Base-by-base conservation (phyloP, 1,140 invertebrate genomes). In the Linepithema humile region DNA sequence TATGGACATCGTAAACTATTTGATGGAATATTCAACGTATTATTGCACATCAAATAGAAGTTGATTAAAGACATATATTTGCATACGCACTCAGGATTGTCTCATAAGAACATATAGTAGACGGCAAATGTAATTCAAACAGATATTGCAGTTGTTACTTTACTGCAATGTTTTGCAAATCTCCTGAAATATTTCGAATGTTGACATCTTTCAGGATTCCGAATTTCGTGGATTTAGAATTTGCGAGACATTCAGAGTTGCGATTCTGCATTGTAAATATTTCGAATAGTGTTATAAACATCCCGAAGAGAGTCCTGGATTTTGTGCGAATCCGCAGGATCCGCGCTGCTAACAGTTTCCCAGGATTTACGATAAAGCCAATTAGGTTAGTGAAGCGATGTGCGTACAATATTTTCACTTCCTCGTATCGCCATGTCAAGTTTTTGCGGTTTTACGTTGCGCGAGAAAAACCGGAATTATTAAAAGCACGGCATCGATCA, bases 401-500 rank as follows among this genome's bases (percentile, higher is more conserved):
- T 17, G 15, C 12, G 15, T 50, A 23, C 10, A 40, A 55, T 23
- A 69, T 23, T 78, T 45, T 53, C 32, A 35, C 26, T 57, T 29
- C 23, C 43, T 20, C 23, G 7, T 2, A 50, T 26, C 15, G 35
- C 5, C 10, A 3, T 23, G 48, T 70, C 26, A 69, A 53, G 48
- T 78, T 55, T 69, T 60, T 55, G 26, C 10, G 38, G 43, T 74
- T 55, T 77, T 32, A 45, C 23, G 45, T 48, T 48, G 9, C 20
- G n/a, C 20, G 57, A 50, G 69, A 74, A 43, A 67, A 67, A 64
- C 20, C n/a, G 48, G 85, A 70, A 85, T 87, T 88, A 88, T 85
- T 88, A 88, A 87, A 85, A 87, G 38, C 62, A n/a, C n/a, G 3
- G 23, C 55, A 87, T 88, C 83, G 85, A 88, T 88, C 82, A 73